Evolutionary conservation across 2,113 vertebrate species (phyloP), one percentile per base, ranked within the genome.

Genomic region (Syngnathoides biaculeatus): DNA sequence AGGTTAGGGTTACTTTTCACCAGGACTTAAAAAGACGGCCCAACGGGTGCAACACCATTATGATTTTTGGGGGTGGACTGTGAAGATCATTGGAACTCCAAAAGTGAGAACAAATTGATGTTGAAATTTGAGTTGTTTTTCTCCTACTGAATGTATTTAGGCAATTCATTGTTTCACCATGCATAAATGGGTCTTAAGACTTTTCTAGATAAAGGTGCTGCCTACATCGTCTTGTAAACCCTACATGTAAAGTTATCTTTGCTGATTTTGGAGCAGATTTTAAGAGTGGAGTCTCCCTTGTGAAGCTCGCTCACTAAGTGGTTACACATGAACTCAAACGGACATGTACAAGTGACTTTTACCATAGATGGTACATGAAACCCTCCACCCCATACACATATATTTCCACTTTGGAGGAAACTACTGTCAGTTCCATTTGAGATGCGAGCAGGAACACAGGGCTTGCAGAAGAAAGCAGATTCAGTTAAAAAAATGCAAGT

Each of bases 371-470:
- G 39, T 12, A 8, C 20, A 64, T 10, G 40, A 38, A 13, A 2
- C 1, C 14, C 0, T 15, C 43, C 43, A 3, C 43, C 15, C 26
- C 45, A 24, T 14, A 62, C 19, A 35, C 64, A 22, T 26, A 55
- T 30, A 15, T 47, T 47, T 20, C 10, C 26, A 39, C 11, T 64
- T 62, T 17, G 63, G 38, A 57, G 35, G 42, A 48, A 10, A 70
- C 45, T 17, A 0, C 72, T 55, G 50, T 63, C 67, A 72, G 42
- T 82, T 66, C 66, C 24, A 43, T 55, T 63, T 38, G 72, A 72
- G 4, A 1, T 52, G 50, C 63, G 63, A 67, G 27, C 48, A 50
- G 57, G 59, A 67, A 74, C 17, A 15, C 55, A 1, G 20, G 50
- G 13, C 26, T 24, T 5, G 20, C 50, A 56, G 22, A 55, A 20